Percentiles rank a stretch among this genome's conserved stretches.
Evolutionary conservation across 2,888 invertebrate species (phyloP).

Genomic region (Brachypalpus laphriformis): DNA sequence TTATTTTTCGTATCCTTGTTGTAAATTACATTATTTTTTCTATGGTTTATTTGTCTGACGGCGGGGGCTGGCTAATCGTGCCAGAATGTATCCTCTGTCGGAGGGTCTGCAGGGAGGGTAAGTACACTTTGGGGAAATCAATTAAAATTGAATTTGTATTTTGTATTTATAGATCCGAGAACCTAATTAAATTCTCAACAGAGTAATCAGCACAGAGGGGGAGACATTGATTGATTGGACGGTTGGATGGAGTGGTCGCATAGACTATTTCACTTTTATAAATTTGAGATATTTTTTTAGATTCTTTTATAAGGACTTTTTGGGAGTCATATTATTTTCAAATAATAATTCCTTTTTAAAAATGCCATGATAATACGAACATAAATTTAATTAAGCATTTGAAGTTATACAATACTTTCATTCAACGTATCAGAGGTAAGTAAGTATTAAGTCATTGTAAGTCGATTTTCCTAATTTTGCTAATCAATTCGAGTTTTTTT

Average conservation of each 20-base stretch:
- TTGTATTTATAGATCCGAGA: conserved; percentile 23
- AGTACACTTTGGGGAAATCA: conserved; percentile 52
- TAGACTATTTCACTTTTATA: not conserved
- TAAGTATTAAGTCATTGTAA: too few species aligned
- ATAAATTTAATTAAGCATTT: too few species aligned
- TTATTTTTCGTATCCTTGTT: not conserved
- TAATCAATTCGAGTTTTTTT: too few species aligned
- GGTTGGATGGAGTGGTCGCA: too few species aligned
- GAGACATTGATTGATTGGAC: not conserved
- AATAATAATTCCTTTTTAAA: too few species aligned
- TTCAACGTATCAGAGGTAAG: too few species aligned
- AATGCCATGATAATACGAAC: too few species aligned
- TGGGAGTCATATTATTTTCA: too few species aligned
- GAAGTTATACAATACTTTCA: too few species aligned
- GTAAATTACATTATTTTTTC: conserved; percentile 8
- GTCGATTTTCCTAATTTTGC: too few species aligned
- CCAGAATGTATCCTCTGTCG: not conserved
- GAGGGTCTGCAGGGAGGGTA: not conserved
- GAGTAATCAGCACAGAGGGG: conserved; percentile 12
- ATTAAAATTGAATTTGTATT: conserved; percentile 53
- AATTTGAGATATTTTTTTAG: not conserved
- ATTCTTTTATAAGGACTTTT: too few species aligned
- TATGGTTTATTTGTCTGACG: not conserved
- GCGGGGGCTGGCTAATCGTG: not conserved
- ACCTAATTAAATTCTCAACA: conserved; percentile 46